Base-by-base conservation (phyloP, 1,140 invertebrate genomes). In the Trichonephila clavata region DNA sequence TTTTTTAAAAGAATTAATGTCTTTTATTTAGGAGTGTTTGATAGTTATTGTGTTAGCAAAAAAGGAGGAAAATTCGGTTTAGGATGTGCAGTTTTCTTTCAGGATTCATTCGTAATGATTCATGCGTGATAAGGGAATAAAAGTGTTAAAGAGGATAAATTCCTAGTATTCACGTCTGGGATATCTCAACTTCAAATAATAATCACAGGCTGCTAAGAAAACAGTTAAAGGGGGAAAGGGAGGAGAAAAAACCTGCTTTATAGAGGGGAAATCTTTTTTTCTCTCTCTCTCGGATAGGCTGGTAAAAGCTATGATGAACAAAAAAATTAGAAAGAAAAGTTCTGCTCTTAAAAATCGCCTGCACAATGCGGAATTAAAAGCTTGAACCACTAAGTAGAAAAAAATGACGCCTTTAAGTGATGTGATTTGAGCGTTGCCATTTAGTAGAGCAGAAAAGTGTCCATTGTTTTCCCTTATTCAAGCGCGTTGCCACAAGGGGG, bases 381-480 rank as follows among this genome's bases (percentile, higher is more conserved):
- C 61, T 63, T 18, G 6, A 20, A 16, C 61, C 18, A 63, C 61
- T 21, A 63, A 6, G 5, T 18, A 39, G 32, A 39, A 71, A 32
- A 24, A 2, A 68, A 68, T 32, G 71, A 77, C 32, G 71, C 71
- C 71, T 32, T 77, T 20, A 77, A 77, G 71, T 77, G 71, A 32
- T 39, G 27, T 18, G 68, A 27, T 77, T 32, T 32, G 24, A 77
- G 71, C 27, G 14, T 20, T 77, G 27, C 71, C n/a, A 77, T 77
- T 77, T 77, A 77, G 27, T 32, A 77, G 71, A 77, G 71, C 71
- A 84, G 57, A 84, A 84, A 84, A 84, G 43, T 84, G 14, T 3
- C 81, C 81, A 84, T 84, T 84, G 81, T 84, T 84, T 84, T 84
- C 39, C 21, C 16, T 24, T 83, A n/a, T 21, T 59, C 3, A 57